Evolutionary conservation across 2,888 invertebrate genomes (phyloP).

Genomic region (Limenitis camilla): DNA sequence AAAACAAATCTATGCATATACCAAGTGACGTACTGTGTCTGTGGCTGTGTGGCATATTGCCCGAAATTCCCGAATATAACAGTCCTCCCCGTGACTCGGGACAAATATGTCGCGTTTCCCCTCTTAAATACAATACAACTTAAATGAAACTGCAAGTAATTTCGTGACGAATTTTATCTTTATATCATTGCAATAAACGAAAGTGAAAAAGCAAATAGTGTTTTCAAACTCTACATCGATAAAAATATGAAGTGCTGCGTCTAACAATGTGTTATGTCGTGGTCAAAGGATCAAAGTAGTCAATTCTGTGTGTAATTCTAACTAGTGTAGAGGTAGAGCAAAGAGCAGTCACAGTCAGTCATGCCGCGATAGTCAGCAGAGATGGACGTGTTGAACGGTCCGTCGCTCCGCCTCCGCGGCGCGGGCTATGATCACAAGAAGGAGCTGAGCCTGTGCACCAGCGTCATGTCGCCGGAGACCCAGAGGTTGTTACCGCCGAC

Average conservation of each 20-base stretch:
- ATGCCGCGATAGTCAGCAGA: constrained; percentile 54
- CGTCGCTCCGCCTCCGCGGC: constrained; percentile 67
- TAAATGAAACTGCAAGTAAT: too few species aligned
- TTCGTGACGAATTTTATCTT: too few species aligned
- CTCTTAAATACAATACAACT: background rate
- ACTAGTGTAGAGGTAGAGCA: background rate
- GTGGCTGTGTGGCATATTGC: background rate
- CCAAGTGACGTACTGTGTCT: background rate
- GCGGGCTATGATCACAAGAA: constrained; percentile 57
- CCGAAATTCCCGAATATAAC: background rate
- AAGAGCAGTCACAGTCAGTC: constrained; percentile 37
- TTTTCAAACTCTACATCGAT: too few species aligned
- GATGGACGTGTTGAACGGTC: constrained; percentile 61
- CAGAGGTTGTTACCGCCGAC: constrained; percentile 83
- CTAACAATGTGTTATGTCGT: too few species aligned
- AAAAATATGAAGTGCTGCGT: too few species aligned
- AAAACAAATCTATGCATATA: constrained; percentile 2
- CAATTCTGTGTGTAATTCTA: background rate
- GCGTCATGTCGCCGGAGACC: constrained; percentile 81
- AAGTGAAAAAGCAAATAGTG: too few species aligned
- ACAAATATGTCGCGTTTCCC: background rate
- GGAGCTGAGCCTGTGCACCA: constrained; percentile 78
- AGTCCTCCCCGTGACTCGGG: background rate
- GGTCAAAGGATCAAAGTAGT: too few species aligned
- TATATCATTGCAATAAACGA: too few species aligned